phyloP scores from a whole-genome alignment of 2,888 invertebrate genomes.

The Mesopsocus fuscifrons region DNA sequence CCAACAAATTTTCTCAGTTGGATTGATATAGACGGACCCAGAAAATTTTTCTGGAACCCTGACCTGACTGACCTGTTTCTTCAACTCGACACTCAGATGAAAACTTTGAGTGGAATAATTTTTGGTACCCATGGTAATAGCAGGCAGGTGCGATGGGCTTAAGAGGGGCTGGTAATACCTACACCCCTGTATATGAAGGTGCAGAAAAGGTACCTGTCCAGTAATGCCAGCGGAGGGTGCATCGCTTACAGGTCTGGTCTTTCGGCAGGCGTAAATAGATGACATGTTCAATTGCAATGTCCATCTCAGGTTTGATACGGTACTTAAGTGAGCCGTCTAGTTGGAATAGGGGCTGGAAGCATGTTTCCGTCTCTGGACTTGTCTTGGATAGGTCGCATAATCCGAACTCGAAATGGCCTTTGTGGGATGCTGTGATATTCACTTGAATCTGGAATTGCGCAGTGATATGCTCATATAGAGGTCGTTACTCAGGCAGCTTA shows the following conservation, averaged over 20 bases:
- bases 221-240: constrained; percentile 25
- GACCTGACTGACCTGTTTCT: no score
- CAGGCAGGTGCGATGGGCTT: no score
- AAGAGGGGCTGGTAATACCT: no score
- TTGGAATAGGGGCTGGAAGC: constrained; percentile 18
- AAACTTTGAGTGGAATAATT: no score
- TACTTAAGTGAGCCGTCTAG: constrained; percentile 17
- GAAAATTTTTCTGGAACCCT: no score
- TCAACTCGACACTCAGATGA: no score
- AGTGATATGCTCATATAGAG: no score
- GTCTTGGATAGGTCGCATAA: constrained; percentile 19
- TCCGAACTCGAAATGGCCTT: constrained; percentile 21
- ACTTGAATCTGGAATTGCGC: constrained; percentile 15
- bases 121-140: no score
- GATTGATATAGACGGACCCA: no score
- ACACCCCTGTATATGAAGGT: no score
- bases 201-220: constrained; percentile 22
- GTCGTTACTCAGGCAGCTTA: no score
- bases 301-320: constrained; percentile 15
- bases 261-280: constrained; percentile 20
- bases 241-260: constrained; percentile 21
- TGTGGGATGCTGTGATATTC: constrained; percentile 26
- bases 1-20: no score
- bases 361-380: constrained; percentile 19
- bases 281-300: constrained; percentile 15